These are phyloP conservation scores for Lasioglossum calceatum DNA, from an alignment of 2,888 invertebrate species.

Conservation along the genomic window DNA sequence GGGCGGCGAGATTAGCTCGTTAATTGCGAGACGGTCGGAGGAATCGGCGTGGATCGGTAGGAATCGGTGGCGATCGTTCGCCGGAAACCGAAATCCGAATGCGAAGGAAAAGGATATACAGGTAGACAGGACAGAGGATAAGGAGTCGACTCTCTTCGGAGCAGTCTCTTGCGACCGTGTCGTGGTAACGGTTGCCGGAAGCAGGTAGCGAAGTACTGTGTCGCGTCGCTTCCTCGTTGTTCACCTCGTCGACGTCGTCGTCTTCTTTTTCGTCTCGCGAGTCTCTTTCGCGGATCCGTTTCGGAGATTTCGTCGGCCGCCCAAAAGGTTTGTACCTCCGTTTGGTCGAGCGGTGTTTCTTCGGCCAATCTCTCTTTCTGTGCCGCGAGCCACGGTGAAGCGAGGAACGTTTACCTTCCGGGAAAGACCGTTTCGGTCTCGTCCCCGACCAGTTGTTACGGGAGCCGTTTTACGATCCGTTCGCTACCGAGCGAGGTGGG, in stretches of 20 bases:
- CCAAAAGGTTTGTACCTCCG: background rate
- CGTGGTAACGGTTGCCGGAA: constrained; percentile 62
- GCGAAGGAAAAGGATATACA: constrained; percentile 1
- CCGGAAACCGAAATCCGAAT: constrained; percentile 21
- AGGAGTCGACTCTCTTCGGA: constrained; percentile 17
- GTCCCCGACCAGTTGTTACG: background rate
- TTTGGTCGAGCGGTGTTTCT: background rate
- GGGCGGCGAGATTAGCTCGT: background rate
- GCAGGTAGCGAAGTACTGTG: constrained; percentile 37
- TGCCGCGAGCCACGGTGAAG: no score
- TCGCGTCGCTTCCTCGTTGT: constrained; percentile 63
- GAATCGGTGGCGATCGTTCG: constrained; percentile 33
- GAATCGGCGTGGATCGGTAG: constrained; percentile 52
- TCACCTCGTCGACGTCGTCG: constrained; percentile 56
- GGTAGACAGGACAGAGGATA: background rate
- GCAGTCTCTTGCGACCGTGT: constrained; percentile 61
- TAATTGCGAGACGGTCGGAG: background rate
- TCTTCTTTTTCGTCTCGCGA: constrained; percentile 11
- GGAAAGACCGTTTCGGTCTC: background rate
- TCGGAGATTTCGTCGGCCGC: background rate
- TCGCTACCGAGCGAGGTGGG: no score
- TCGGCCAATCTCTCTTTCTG: background rate
- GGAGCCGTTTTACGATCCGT: background rate
- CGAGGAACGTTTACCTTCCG: background rate
- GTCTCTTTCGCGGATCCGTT: background rate